Base-by-base conservation (phyloP, 2,113 vertebrate genomes). In the Pterophyllum scalare region DNA sequence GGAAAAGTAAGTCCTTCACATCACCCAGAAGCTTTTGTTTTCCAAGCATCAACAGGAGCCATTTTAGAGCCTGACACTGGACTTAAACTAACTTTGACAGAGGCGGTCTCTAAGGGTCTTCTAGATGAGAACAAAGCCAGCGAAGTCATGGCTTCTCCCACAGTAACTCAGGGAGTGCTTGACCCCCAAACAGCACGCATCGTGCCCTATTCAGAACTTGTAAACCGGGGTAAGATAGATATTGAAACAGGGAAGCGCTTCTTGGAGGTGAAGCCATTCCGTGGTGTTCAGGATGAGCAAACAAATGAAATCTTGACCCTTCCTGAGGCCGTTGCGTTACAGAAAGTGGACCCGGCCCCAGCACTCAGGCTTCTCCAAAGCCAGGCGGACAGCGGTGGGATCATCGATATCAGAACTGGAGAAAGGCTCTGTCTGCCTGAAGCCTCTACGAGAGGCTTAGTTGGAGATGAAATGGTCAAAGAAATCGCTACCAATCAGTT, bases 221-320 rank as follows among this genome's bases (percentile, higher is more conserved):
- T 98, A n/a, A 97, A 96, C 84, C 97, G 96, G 90, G 97, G 97
- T 22, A 98, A 93, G 81, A 97, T 99, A 56, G 98, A 99, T 77
- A 82, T 98, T 15, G 95, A 97, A 14, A 97, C 97, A 20, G 98
- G 98, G 14, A 95, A 96, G 84, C 96, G 97, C 76, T 99, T 98
- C 61, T 91, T 99, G 76, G 97, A 97, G 87, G 95, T 97, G 38
- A 95, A 95, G 88, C 96, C 96, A 52, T 97, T 98, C 87, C 88
- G 88, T 52, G 97, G 96, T 40, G 17, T 99, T 90, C 83, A 13
- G 84, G 93, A 96, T 46, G 82, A 92, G 58, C 61, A 38, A n/a
- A 94, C 93, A 0, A 90, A 93, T 75, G 57, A 58, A 12, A 79
- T 28, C 1, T 87, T 97, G 61, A 93, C 92, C 0, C 85, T 96